Percentiles rank a stretch among this genome's conserved stretches.
phyloP scores from a whole-genome alignment of 1,140 invertebrate species.

The Andricus grossulariae region DNA sequence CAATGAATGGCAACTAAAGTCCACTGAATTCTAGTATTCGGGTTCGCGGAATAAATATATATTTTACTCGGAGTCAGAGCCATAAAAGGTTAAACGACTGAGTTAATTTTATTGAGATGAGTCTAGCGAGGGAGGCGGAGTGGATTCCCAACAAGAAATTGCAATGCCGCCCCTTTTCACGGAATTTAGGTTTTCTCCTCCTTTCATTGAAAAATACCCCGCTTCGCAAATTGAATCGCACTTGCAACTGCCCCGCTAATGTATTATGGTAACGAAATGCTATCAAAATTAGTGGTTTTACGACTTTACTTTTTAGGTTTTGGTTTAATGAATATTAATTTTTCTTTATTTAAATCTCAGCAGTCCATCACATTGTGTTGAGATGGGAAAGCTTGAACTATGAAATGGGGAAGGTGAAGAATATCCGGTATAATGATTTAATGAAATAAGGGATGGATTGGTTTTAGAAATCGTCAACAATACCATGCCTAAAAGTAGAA shows the following conservation, averaged over 20 bases:
- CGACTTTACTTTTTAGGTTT: not conserved
- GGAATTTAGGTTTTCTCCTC: conserved; percentile 56
- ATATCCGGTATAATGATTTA: too few relatives aligned
- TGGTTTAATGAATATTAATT: conserved; percentile 36
- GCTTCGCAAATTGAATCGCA: conserved; percentile 64
- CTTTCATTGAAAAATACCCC: conserved; percentile 55
- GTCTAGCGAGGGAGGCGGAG: conserved; percentile 59
- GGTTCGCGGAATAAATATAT: conserved; percentile 55
- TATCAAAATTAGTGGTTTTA: conserved; percentile 57
- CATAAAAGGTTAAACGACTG: conserved; percentile 68
- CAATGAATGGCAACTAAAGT: not conserved
- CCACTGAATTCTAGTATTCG: conserved; percentile 19
- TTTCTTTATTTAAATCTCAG: not conserved
- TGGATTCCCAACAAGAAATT: conserved; percentile 62
- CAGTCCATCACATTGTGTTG: too few relatives aligned
- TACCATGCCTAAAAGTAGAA: too few relatives aligned
- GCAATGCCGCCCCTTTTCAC: conserved; percentile 61
- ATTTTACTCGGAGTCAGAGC: conserved; percentile 44
- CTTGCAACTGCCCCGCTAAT: conserved; percentile 53
- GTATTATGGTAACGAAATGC: conserved; percentile 62
- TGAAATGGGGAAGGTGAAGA: too few relatives aligned
- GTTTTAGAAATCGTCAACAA: too few relatives aligned
- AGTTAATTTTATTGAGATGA: conserved; percentile 74
- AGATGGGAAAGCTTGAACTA: too few relatives aligned
- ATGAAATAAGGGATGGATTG: too few relatives aligned